Evolutionary conservation across 53 echinoderm and acorn worm genomes (phyloP).

Genomic region (Hippasteria phrygiana): DNA sequence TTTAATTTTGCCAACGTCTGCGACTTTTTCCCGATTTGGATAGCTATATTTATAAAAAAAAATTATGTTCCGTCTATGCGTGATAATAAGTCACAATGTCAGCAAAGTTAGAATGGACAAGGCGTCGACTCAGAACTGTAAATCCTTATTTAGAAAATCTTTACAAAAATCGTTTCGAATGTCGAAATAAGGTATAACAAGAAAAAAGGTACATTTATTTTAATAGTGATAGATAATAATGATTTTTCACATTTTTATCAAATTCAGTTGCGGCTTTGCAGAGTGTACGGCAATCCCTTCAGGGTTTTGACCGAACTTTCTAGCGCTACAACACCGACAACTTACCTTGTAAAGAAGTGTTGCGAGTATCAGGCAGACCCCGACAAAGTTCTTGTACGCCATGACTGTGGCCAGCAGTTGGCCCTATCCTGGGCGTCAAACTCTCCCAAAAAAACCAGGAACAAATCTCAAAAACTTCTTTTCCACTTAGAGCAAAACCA

Average conservation of each 20-base stretch:
- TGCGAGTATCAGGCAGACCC: constrained; percentile 32
- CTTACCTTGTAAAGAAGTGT: constrained; percentile 32
- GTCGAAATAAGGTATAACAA: no score
- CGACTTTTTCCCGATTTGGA: no score
- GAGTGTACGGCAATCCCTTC: not conserved
- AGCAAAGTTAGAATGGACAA: no score
- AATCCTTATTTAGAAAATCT: no score
- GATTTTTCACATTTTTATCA: not conserved
- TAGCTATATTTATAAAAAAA: no score
- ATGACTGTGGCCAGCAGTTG: constrained; percentile 4
- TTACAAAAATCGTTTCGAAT: not conserved
- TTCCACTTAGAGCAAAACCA: not conserved
- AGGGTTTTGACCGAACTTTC: not conserved
- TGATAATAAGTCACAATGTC: no score
- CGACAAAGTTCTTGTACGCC: not conserved
- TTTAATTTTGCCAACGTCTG: no score
- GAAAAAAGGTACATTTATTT: no score
- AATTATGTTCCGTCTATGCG: no score
- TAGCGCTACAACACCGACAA: no score
- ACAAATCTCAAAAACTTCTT: no score
- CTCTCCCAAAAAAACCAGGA: not conserved
- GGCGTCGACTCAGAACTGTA: no score
- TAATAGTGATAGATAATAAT: not conserved
- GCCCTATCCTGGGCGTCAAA: not conserved
- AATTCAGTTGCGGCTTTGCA: not conserved